phyloP scores from a whole-genome alignment of 1,140 invertebrate species.

The Drosophila burlai region DNA sequence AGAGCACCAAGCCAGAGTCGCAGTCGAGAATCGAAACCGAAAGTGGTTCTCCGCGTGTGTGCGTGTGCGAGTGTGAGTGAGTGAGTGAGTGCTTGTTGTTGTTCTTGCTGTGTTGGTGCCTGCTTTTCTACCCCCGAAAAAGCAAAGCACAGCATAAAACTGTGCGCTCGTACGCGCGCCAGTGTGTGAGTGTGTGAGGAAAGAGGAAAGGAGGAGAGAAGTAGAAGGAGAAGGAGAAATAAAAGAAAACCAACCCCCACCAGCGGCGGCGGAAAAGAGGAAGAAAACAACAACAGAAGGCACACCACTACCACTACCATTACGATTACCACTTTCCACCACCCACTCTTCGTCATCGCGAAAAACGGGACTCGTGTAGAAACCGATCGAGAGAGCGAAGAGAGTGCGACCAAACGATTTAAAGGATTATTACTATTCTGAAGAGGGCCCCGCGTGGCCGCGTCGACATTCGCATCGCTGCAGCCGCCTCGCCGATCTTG shows the following conservation, averaged over 20 bases:
- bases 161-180: conserved; percentile 64
- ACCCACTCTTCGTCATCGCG: conserved; percentile 73
- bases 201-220: conserved; percentile 32
- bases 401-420: conserved; percentile 24
- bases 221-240: conserved; percentile 34
- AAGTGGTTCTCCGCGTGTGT: conserved; percentile 71
- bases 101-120: conserved; percentile 29
- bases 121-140: conserved; percentile 81
- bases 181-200: conserved; percentile 49
- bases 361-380: conserved; percentile 8
- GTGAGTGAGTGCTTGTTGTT: conserved; percentile 7
- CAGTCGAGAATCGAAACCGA: conserved; percentile 74
- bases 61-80: conserved; percentile 14
- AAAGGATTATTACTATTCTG: conserved; percentile 17
- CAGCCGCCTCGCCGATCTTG: conserved; percentile 47
- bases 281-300: conserved; percentile 64
- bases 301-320: conserved; percentile 42
- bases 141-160: conserved; percentile 81
- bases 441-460: conserved; percentile 29
- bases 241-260: conserved; percentile 79
- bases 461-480: conserved; percentile 7
- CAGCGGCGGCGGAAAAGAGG: conserved; percentile 63
- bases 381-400: conserved; percentile 21
- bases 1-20: conserved; percentile 24
- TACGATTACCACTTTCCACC: conserved; percentile 50